Percentiles rank a stretch among this genome's conserved stretches.
Evolutionary conservation across 2,797 vertebrate species (phyloP).

Genomic region (Labroides dimidiatus): DNA sequence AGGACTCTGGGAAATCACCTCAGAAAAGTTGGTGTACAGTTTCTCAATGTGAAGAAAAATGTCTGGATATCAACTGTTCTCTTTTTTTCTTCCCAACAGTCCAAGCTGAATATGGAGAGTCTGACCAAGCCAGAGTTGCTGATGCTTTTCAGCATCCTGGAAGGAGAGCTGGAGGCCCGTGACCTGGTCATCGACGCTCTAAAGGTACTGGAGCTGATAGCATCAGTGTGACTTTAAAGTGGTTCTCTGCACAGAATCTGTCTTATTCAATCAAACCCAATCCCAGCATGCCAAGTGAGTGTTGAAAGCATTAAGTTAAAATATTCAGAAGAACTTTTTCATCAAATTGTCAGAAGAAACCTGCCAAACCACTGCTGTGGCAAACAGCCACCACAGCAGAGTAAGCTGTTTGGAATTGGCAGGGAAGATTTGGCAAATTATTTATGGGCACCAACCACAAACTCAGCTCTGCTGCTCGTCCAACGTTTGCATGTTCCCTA

Average conservation of each 20-base stretch:
- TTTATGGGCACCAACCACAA: too few relatives aligned
- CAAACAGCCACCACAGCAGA: not conserved
- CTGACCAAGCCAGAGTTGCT: constrained; percentile 83
- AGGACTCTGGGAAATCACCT: constrained; percentile 12
- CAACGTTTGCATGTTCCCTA: too few relatives aligned
- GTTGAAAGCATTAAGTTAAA: not conserved
- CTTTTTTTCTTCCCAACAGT: constrained; percentile 63
- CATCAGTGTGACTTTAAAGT: not conserved
- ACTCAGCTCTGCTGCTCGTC: too few relatives aligned
- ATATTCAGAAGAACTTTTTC: not conserved
- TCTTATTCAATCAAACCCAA: not conserved
- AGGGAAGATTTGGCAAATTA: too few relatives aligned
- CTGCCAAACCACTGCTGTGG: not conserved
- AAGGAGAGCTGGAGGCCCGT: constrained; percentile 86
- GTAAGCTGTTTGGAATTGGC: too few relatives aligned
- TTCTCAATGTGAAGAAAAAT: constrained; percentile 5
- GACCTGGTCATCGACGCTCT: constrained; percentile 85
- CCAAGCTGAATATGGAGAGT: constrained; percentile 83
- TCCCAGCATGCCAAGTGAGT: not conserved
- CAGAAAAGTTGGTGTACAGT: not conserved
- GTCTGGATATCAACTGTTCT: not conserved
- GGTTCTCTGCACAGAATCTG: not conserved
- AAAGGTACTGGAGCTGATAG: constrained; percentile 68
- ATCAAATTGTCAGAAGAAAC: constrained; percentile 3
- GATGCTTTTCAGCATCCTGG: constrained; percentile 85